Evolutionary conservation across 2,888 invertebrate genomes (phyloP).

Genomic region (Nebria salina): DNA sequence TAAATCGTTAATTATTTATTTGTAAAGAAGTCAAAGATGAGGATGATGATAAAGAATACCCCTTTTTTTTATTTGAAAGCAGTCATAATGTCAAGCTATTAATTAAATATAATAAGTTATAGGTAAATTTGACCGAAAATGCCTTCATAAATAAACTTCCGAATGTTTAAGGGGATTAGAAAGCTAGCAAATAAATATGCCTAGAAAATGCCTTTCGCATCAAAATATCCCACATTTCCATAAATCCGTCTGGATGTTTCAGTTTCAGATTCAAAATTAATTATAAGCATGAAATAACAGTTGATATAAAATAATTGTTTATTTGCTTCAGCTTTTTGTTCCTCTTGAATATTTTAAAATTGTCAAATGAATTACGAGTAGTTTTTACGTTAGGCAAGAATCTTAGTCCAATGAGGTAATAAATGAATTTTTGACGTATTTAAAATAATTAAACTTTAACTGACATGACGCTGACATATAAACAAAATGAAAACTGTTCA

Average conservation of each 20-base stretch:
- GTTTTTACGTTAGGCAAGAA: not conserved
- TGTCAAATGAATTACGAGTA: not conserved
- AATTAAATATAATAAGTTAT: not conserved
- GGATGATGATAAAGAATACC: not conserved
- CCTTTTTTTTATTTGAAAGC: slow-evolving; percentile 15
- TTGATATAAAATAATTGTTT: too few species aligned
- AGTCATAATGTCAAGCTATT: not conserved
- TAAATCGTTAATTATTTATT: slow-evolving; percentile 20
- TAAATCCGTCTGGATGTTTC: too few species aligned
- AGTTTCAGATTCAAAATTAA: too few species aligned
- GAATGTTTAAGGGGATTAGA: not conserved
- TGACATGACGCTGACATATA: slow-evolving; percentile 4
- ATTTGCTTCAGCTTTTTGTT: too few species aligned
- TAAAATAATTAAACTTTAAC: slow-evolving; percentile 6
- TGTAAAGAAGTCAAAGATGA: slow-evolving; percentile 10
- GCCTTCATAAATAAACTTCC: not conserved
- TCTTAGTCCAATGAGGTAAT: not conserved
- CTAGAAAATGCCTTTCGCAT: not conserved
- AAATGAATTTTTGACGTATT: not conserved
- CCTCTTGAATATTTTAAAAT: not conserved
- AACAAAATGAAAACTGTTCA: not conserved
- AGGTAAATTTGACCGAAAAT: not conserved
- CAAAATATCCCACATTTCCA: not conserved
- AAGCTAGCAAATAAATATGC: not conserved
- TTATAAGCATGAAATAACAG: too few species aligned